Evolutionary conservation across 2,797 vertebrate genomes (phyloP).

Genomic region (Manis pentadactyla): DNA sequence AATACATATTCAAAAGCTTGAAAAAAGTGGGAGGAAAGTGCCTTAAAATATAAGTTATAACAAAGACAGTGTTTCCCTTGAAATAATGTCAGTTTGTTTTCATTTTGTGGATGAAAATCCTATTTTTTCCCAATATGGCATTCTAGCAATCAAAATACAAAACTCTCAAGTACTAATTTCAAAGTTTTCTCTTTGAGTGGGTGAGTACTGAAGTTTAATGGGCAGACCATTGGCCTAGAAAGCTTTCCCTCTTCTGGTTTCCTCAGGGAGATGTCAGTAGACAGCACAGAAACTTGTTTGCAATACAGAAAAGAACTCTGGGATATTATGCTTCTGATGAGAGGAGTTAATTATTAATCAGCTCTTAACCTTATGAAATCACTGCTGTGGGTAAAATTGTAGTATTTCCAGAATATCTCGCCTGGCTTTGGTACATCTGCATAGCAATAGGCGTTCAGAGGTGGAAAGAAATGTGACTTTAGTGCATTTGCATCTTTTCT

Average conservation of each 20-base stretch:
- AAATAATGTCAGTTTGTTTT: conserved; percentile 24
- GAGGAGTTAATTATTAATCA: neutral
- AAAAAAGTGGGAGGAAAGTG: neutral
- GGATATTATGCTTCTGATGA: neutral
- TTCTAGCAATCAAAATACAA: neutral
- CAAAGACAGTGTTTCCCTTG: neutral
- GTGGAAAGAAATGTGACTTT: too few relatives aligned
- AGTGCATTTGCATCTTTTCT: too few relatives aligned
- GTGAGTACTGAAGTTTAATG: neutral
- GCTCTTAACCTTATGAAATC: neutral
- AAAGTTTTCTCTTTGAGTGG: neutral
- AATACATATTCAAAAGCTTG: conserved; percentile 8
- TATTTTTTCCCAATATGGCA: neutral
- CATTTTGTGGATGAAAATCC: neutral
- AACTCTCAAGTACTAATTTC: neutral
- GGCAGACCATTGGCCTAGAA: neutral
- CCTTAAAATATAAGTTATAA: conserved; percentile 12
- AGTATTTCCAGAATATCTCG: too few relatives aligned
- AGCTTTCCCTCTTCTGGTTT: neutral
- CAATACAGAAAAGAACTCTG: neutral
- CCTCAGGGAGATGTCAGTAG: neutral
- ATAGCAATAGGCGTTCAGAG: too few relatives aligned
- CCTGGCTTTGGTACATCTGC: too few relatives aligned
- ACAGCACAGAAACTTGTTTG: neutral
- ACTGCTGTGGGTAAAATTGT: too few relatives aligned